Evolutionary conservation across 1,140 invertebrate genomes (phyloP).

Genomic region (Neodiprion virginianus): DNA sequence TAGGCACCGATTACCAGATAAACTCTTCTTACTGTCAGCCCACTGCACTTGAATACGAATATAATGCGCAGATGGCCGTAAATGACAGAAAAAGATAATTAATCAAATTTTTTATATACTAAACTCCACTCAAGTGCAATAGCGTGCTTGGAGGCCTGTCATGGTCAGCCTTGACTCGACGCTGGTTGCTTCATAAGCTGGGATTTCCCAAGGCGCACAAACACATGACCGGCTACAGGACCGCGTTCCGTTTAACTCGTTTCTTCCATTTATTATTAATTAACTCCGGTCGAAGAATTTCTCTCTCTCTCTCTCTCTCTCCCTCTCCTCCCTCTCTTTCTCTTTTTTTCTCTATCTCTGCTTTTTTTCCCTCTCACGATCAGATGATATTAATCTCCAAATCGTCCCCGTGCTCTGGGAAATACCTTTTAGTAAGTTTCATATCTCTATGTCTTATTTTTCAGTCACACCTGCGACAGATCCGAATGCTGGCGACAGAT

Average conservation of each 20-base stretch:
- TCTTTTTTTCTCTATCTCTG: neutral
- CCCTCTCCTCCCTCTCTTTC: neutral
- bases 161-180: neutral
- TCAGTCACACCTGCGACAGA: neutral
- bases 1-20: neutral
- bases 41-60: no score
- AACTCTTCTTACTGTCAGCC: neutral
- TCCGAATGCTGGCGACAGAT: constrained; percentile 41
- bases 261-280: neutral
- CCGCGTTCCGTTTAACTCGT: neutral
- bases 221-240: neutral
- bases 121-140: neutral
- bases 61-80: neutral
- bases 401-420: neutral
- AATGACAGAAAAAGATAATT: neutral
- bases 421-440: no score
- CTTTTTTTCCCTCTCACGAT: neutral
- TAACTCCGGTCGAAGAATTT: neutral
- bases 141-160: neutral
- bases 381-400: neutral
- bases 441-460: neutral
- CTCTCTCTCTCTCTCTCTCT: neutral
- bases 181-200: neutral
- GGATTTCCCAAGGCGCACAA: constrained; percentile 4
- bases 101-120: no score